A percentile compares a stretch with the other conserved stretches of the same genome.
Evolutionary conservation across 2,888 invertebrate species (phyloP).

Genomic region (Drosophila pseudotalamancana): DNA sequence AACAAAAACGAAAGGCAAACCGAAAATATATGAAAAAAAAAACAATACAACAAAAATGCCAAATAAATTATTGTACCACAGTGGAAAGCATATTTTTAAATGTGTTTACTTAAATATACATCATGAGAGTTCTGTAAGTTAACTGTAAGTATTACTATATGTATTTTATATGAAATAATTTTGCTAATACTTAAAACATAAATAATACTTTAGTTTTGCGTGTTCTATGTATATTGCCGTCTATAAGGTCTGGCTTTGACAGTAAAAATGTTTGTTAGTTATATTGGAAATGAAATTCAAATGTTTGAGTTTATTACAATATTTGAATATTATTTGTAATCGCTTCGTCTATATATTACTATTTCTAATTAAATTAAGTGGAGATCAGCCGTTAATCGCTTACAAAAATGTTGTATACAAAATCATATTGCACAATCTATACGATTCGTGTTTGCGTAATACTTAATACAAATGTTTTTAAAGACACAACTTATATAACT

Average conservation of each 20-base stretch:
- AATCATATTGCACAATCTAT: constrained; percentile 71
- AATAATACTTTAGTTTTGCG: constrained; percentile 69
- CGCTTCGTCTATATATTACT: constrained; percentile 32
- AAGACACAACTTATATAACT: constrained; percentile 52
- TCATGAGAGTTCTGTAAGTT: constrained; percentile 33
- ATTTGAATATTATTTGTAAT: constrained; percentile 29
- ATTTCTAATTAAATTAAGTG: constrained; percentile 70
- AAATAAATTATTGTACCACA: constrained; percentile 29
- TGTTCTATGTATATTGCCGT: constrained; percentile 7
- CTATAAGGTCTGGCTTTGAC: constrained; percentile 40
- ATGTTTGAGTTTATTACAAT: constrained; percentile 55
- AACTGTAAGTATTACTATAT: constrained; percentile 26
- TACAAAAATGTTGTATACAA: constrained; percentile 60
- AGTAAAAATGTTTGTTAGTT: constrained; percentile 39
- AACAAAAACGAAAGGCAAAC: constrained; percentile 61
- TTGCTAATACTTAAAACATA: constrained; percentile 71
- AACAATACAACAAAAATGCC: constrained; percentile 15
- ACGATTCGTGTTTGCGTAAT: constrained; percentile 55
- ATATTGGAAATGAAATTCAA: constrained; percentile 42
- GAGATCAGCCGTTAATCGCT: constrained; percentile 80
- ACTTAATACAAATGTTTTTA: constrained; percentile 41
- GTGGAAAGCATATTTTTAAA: constrained; percentile 48
- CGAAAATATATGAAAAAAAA: constrained; percentile 37
- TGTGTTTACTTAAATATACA: constrained; percentile 37
- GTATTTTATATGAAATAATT: constrained; percentile 57